Evolutionary conservation across 2,888 invertebrate genomes (phyloP).

Genomic region (Hipparchia sbordonii): DNA sequence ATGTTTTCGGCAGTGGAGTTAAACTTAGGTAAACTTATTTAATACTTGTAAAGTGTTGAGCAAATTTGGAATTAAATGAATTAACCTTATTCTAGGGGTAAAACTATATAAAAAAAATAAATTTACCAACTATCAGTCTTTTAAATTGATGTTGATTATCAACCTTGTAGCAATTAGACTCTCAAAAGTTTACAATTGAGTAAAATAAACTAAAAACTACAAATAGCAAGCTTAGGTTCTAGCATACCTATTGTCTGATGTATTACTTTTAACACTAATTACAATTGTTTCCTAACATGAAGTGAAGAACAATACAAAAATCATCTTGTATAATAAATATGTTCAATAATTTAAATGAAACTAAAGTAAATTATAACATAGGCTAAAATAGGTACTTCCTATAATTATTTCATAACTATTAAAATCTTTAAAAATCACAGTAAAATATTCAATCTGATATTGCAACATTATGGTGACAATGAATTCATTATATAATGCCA

Average conservation of each 20-base stretch:
- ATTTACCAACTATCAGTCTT: constrained; percentile 84
- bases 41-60: constrained; percentile 65
- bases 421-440: neutral
- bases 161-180: constrained; percentile 76
- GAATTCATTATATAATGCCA: neutral
- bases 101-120: constrained; percentile 80
- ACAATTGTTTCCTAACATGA: constrained; percentile 39
- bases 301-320: neutral
- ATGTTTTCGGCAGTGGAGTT: constrained; percentile 58
- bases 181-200: constrained; percentile 80
- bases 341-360: neutral
- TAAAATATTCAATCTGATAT: constrained; percentile 4
- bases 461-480: neutral
- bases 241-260: constrained; percentile 66
- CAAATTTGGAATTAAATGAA: constrained; percentile 79
- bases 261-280: constrained; percentile 43
- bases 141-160: constrained; percentile 83
- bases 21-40: constrained; percentile 56
- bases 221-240: constrained; percentile 48
- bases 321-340: neutral
- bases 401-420: too few relatives aligned
- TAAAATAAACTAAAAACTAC: constrained; percentile 43
- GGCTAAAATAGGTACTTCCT: neutral
- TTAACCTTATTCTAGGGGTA: constrained; percentile 79
- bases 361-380: neutral